Evolutionary conservation across 2,113 vertebrate species (phyloP), one percentile per base, ranked within the genome.

Genomic region (Paradoxurus hermaphroditus): DNA sequence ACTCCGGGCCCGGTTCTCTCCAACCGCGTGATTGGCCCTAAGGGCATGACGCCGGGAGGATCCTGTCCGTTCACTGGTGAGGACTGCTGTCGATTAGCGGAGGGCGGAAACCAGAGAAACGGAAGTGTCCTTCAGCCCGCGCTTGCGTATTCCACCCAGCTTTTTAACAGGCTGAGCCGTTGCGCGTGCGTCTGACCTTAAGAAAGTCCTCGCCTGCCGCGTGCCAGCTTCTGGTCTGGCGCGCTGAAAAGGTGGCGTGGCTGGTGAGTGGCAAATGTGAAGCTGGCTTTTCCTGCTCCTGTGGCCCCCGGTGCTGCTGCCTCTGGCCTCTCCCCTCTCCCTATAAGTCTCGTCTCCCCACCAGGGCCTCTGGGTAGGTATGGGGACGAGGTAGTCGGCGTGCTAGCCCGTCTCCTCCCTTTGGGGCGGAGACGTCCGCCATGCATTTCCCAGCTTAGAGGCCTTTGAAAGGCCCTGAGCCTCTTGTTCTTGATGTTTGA

Each of bases 141-240:
- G 29, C 41, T 4, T 34, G 19, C 11, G 8, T 15, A 19, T n/a
- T n/a, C 18, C 6, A 0, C 0, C 0, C 19, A 3, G 7, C 14
- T 9, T 44, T 1, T 39, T n/a, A n/a, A 7, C 2, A 0, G 11
- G 25, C 6, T 29, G 18, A 16, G 11, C 13, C 1, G 0, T 16
- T 84, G 70, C 19, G 36, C 87, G n/a, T 79, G 94, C 91, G 51
- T 41, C 3, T 7, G 4, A 2, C 1, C 5, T 4, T 10, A 21
- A 27, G 11, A 44, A 0, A 0, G 1, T 49, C 51, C 78, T 19
- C 29, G 41, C 39, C 5, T 63, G 41, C 2, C 1, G n/a, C 4
- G 51, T 13, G 5, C 49, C 29, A 1, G 73, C 34, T 84, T 91
- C 41, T 2, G 7, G 31, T 4, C 0, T 21, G 5, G 72, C 3